Base-by-base conservation (phyloP, 2,888 invertebrate genomes). In the Ephialtes manifestator region DNA sequence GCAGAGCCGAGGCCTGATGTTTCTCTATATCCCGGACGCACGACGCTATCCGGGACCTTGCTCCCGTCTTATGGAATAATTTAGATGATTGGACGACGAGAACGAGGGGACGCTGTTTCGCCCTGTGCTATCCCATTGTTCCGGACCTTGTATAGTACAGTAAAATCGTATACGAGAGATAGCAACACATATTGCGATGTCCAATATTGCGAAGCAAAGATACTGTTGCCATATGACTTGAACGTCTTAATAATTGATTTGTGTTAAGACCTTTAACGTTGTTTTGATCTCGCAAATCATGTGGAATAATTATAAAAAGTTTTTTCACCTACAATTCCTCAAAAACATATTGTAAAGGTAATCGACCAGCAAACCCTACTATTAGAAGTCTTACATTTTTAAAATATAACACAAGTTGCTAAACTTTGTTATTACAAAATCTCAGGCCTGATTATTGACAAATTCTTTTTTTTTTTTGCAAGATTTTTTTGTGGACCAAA, bases 31-130 rank as follows among this genome's bases (percentile, higher is more conserved):
- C 85, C 60, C 76, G 60, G 72, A 65, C 72, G 74, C 67, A 8
- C 68, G 43, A 76, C 81, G 60, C 76, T 75, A 58, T 76, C 46
- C 84, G 75, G 58, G 81, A 39, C 51, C 58, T 55, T 53, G 77
- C 81, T 77, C 85, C 80, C 89, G 89, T 92, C 92, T 93, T 92
- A 91, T 92, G 92, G 91, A 93, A 93, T 93, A 93, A 93, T 93
- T 93, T 92, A 91, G 92, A 93, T 92, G 92, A 93, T 93, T 93
- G 92, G 91, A 91, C 87, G 68, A 82, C 48, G 83, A 67, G 77
- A 81, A 83, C 76, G 75, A 77, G 83, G 87, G 89, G 89, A 87
- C 70, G 77, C 76, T 76, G 83, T 91, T 91, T 90, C 87, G 85
- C 87, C 88, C 87, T 84, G 86, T 71, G 63, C 85, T 84, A 85